Conservation (phyloP, 2,113 vertebrate species). For the Osmerus eperlanus region DNA sequence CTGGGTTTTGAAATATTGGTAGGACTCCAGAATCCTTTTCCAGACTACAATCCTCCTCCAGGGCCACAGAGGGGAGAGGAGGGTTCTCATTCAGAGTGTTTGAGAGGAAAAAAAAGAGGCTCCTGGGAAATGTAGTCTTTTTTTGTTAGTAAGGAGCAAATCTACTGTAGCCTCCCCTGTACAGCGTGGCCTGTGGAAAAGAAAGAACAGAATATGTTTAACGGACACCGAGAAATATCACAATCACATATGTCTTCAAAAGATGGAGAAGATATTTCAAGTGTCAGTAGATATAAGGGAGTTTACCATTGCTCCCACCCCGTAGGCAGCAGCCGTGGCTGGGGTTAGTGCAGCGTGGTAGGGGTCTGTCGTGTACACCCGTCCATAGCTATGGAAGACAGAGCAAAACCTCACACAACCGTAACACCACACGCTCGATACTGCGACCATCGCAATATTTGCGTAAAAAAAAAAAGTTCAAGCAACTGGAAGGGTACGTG, state of each 20-base stretch:
- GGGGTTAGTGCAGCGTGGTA: slow-evolving; percentile 95
- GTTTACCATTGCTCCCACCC: slow-evolving; percentile 97
- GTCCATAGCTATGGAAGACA: slow-evolving; percentile 81
- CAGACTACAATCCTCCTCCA: slow-evolving; percentile 61
- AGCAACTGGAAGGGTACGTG: not conserved
- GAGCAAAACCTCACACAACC: not conserved
- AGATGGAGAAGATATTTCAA: not conserved
- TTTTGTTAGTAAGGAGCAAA: slow-evolving; percentile 74
- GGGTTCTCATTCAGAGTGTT: slow-evolving; percentile 54
- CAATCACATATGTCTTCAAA: not conserved
- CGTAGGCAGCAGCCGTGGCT: slow-evolving; percentile 91
- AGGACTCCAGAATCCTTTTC: slow-evolving; percentile 51
- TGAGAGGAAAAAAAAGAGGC: slow-evolving; percentile 57
- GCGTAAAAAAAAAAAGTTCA: too few relatives aligned
- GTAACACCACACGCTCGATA: not conserved
- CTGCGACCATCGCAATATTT: too few relatives aligned
- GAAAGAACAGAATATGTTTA: not conserved
- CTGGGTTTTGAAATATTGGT: slow-evolving; percentile 59
- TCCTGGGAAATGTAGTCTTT: slow-evolving; percentile 57
- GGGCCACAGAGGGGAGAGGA: slow-evolving; percentile 55
- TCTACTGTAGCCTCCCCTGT: slow-evolving; percentile 79
- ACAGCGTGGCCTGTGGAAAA: slow-evolving; percentile 68
- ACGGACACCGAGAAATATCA: not conserved
- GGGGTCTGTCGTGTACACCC: slow-evolving; percentile 97
- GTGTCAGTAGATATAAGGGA: not conserved